Evolutionary conservation across 35 echinoderm and acorn worm genomes (phyloP), one percentile per base, ranked within the genome.

Genomic region (Nesometra sesokonis): DNA sequence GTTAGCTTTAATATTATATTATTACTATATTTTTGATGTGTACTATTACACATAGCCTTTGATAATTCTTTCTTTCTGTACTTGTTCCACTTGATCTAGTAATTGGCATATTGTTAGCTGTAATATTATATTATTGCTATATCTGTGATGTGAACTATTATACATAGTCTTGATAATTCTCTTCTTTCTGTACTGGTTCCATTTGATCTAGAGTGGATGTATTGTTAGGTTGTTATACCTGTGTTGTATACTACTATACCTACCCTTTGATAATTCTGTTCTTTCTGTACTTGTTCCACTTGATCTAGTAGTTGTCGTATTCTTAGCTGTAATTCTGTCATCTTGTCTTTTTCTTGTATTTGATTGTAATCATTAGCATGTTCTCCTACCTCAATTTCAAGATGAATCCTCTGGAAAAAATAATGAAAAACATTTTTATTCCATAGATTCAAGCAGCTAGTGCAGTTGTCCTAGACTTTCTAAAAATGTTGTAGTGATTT

Each of bases 191-290:
- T n/a, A 97, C 87, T 78, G 93, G 94, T 86, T 91, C 94, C 21
- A 97, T 91, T 81, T 98, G 95, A 78, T 98, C 92, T 34, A 98
- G 79, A 99, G 85, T 77, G 92, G 96, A 35, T 90, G 86, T 67
- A 99, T 88, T 76, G 93, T 89, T 4, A 99, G 90, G n/a, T n/a
- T n/a, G n/a, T n/a, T n/a, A n/a, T 43, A 43, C 38, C 4, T 43
- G 15, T 7, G 15, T 15, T 43, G 15, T 7, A 43, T 43, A 43
- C 38, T 7, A 43, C 38, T 43, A 43, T 7, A 89, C 95, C 91
- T 84, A 97, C 94, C 84, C 94, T 97, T 82, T 97, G 94, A 90
- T 97, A 97, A 85, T 97, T 97, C 82, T 97, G 94, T 93, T 97
- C 94, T 85, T 97, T 97, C 76, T 93, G 89, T n/a, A 97, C 87